These are phyloP conservation scores for Scaptomyza pallida DNA, from an alignment of 1,140 invertebrate species.

Conservation along the genomic window DNA sequence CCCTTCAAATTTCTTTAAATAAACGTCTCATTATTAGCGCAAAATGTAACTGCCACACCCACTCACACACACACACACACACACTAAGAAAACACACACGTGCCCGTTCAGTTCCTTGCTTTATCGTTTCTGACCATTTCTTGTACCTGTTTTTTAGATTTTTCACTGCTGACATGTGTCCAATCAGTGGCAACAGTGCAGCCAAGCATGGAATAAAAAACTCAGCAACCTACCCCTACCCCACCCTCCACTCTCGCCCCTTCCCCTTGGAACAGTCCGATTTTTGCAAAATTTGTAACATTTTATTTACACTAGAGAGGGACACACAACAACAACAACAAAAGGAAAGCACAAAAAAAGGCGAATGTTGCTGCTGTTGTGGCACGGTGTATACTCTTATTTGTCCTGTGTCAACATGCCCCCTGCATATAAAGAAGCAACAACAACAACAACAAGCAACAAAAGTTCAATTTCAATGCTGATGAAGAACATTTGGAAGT, in stretches of 20 bases:
- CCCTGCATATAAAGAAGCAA: constrained; percentile 49
- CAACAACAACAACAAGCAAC: constrained; percentile 1
- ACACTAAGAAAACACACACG: constrained; percentile 18
- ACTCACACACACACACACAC: background rate
- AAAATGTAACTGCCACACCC: constrained; percentile 32
- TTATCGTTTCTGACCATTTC: constrained; percentile 30
- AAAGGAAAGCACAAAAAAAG: background rate
- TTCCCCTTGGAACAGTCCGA: background rate
- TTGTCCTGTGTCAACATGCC: constrained; percentile 50
- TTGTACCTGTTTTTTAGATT: constrained; percentile 46
- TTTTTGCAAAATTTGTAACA: constrained; percentile 56
- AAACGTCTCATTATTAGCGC: constrained; percentile 51
- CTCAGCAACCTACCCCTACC: background rate
- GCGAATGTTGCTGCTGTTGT: background rate
- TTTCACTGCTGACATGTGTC: constrained; percentile 54
- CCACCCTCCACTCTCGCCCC: background rate
- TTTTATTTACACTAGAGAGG: constrained; percentile 50
- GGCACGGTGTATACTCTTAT: constrained; percentile 18
- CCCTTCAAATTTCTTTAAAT: constrained; percentile 48
- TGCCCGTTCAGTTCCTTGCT: constrained; percentile 9
- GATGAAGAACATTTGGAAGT: constrained; percentile 41
- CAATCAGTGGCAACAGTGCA: constrained; percentile 52
- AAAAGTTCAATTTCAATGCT: constrained; percentile 58
- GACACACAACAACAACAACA: constrained; percentile 7
- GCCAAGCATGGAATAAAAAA: constrained; percentile 19